These are phyloP conservation scores for Notocelia uddmanniana DNA, from an alignment of 2,888 invertebrate species.

Conservation along the genomic window DNA sequence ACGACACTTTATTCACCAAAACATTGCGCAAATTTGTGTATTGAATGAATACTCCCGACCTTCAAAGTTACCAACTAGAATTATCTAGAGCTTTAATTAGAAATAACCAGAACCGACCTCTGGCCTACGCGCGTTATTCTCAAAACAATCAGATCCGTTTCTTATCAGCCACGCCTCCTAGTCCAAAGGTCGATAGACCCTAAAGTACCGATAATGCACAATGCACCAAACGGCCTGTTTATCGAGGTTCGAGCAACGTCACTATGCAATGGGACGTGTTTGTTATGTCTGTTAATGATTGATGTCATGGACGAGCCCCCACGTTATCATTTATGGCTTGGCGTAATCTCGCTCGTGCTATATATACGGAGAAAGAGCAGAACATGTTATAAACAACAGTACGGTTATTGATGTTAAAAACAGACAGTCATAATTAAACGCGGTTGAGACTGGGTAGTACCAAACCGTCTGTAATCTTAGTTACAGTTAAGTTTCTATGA, in stretches of 20 bases:
- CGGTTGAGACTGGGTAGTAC: too few species aligned
- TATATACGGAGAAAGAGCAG: not conserved
- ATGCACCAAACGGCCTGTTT: conserved; percentile 49
- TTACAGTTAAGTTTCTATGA: too few species aligned
- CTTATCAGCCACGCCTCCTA: conserved; percentile 37
- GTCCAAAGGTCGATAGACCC: conserved; percentile 62
- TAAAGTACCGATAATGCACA: conserved; percentile 55
- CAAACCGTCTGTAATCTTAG: too few species aligned
- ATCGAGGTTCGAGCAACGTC: conserved; percentile 63
- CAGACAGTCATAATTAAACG: too few species aligned
- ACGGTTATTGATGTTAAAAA: not conserved
- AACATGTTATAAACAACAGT: not conserved
- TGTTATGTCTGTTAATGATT: conserved; percentile 75
- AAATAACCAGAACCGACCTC: conserved; percentile 22
- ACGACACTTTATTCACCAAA: not conserved
- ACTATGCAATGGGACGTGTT: conserved; percentile 70
- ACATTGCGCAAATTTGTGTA: not conserved
- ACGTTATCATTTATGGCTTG: conserved; percentile 61
- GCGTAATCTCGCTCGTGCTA: conserved; percentile 18
- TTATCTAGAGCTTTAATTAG: not conserved
- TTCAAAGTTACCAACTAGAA: not conserved
- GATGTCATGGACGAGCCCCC: conserved; percentile 85
- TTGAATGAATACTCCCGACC: not conserved
- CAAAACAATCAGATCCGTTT: conserved; percentile 31
- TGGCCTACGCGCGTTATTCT: conserved; percentile 28